Conservation (phyloP, 1,140 invertebrate genomes). For the Papilio polytes region DNA sequence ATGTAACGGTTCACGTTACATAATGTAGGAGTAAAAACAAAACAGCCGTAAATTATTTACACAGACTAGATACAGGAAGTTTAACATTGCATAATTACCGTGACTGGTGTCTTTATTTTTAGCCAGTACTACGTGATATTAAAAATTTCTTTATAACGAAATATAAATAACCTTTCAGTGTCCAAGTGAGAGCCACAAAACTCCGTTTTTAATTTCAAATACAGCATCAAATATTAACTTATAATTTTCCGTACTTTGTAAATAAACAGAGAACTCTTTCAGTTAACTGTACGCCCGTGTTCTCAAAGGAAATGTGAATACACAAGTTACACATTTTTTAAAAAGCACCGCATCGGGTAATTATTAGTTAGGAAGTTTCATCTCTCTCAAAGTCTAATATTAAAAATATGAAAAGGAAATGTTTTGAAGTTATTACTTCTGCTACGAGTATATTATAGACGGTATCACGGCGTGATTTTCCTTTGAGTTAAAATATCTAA, state of each 20-base stretch:
- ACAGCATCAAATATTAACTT: constrained; percentile 6
- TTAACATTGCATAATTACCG: not conserved
- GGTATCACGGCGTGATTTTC: not conserved
- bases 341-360: not conserved
- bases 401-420: not conserved
- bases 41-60: not conserved
- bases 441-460: not conserved
- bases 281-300: not conserved
- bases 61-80: not conserved
- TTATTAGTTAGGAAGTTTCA: constrained; percentile 16
- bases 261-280: not conserved
- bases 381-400: constrained; percentile 5
- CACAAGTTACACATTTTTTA: constrained; percentile 1
- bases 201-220: not conserved
- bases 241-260: not conserved
- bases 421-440: not conserved
- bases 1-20: constrained; percentile 17
- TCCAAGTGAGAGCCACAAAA: not conserved
- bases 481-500: not conserved
- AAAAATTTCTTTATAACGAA: not conserved
- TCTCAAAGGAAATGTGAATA: constrained; percentile 7
- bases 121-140: not conserved
- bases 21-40: constrained; percentile 14
- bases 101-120: not conserved
- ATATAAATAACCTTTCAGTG: not conserved